Conservation (phyloP, 2,888 invertebrate species). For the Oscheius sp. region DNA sequence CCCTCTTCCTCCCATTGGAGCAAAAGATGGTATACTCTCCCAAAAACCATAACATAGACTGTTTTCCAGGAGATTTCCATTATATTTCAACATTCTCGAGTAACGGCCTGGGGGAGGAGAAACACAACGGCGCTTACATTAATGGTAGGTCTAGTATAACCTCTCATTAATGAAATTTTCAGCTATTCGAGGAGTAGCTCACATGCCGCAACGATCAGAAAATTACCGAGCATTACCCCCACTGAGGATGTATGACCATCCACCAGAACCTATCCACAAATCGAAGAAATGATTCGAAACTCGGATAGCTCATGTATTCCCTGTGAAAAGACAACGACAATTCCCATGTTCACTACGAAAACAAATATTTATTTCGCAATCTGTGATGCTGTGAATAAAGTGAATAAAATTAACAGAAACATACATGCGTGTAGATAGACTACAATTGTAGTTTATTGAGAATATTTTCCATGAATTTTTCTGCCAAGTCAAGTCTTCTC, state of each 20-base stretch:
- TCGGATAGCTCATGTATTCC: not conserved
- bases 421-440: not conserved
- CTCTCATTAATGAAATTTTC: not conserved
- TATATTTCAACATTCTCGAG: slow-evolving; percentile 20
- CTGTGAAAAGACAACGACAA: not conserved
- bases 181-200: slow-evolving; percentile 28
- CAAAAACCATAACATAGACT: not conserved
- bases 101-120: slow-evolving; percentile 8
- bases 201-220: slow-evolving; percentile 25
- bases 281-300: not conserved
- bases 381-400: too few relatives aligned
- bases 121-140: slow-evolving; percentile 12
- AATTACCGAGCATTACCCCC: slow-evolving; percentile 30
- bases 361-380: too few relatives aligned
- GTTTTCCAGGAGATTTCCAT: slow-evolving; percentile 13
- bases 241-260: not conserved
- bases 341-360: too few relatives aligned
- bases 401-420: too few relatives aligned
- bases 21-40: slow-evolving; percentile 22
- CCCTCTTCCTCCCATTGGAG: slow-evolving; percentile 32
- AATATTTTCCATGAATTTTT: not conserved
- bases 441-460: not conserved
- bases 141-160: not conserved
- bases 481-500: not conserved
- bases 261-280: not conserved